A percentile compares a stretch with the other conserved stretches of the same genome.
Conservation (phyloP, 2,797 vertebrate genomes). For the Argya squamiceps region DNA sequence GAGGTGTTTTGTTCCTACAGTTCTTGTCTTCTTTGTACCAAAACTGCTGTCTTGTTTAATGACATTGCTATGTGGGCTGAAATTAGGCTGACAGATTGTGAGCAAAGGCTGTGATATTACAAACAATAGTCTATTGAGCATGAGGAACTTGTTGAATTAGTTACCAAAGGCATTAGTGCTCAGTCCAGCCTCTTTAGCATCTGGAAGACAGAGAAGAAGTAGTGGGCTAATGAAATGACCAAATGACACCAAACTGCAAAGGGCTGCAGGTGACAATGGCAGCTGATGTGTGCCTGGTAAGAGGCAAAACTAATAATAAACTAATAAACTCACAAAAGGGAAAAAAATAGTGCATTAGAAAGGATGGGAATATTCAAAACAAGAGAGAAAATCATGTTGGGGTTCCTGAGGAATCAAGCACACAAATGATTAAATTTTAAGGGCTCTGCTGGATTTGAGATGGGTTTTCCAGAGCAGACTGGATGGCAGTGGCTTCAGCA, state of each 20-base stretch:
- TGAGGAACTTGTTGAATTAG: slow-evolving; percentile 53
- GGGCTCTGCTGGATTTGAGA: background rate
- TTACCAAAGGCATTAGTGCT: slow-evolving; percentile 33
- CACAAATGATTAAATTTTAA: background rate
- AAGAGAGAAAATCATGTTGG: background rate
- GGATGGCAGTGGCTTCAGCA: background rate
- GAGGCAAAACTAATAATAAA: background rate
- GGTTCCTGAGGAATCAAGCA: background rate
- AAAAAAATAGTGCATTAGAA: background rate
- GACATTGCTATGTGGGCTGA: slow-evolving; percentile 51
- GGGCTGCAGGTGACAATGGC: slow-evolving; percentile 22
- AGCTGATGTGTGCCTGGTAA: background rate
- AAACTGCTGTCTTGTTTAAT: slow-evolving; percentile 36
- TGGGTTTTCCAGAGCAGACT: background rate
- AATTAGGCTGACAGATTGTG: slow-evolving; percentile 62
- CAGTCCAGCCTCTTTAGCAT: slow-evolving; percentile 28
- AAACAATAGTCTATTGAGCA: slow-evolving; percentile 54
- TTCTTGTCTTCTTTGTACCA: slow-evolving; percentile 37
- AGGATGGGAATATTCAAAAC: background rate
- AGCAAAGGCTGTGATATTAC: slow-evolving; percentile 53
- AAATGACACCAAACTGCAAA: background rate
- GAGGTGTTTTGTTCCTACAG: slow-evolving; percentile 35
- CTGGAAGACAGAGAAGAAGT: slow-evolving; percentile 38
- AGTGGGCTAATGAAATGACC: background rate
- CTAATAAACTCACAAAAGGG: background rate